Base-by-base conservation (phyloP, 2,888 invertebrate species). In the Crocallis elinguaria region DNA sequence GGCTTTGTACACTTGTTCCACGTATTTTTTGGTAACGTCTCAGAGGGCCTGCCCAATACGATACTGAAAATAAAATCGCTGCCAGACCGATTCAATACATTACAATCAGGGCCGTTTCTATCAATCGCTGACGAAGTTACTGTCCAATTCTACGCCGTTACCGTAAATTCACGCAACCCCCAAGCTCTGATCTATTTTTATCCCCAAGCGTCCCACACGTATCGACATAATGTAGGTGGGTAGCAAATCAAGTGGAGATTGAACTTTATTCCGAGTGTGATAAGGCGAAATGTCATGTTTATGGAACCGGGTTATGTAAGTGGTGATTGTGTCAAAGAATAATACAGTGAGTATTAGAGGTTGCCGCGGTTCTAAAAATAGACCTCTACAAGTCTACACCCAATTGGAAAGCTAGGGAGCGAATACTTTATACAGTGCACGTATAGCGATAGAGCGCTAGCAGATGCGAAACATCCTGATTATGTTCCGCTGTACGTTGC, bases 101-200 rank as follows among this genome's bases (percentile, higher is more conserved):
- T 52, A 62, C 62, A 62, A 64, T 64, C 64, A 58, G 52, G 45
- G 19, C 56, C 54, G 56, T 57, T 62, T 56, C 62, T 62, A 64
- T 62, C 64, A 58, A 60, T 57, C 45, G 64, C 64, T 62, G 64
- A 64, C 62, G 58, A 62, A 52, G 60, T 62, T 64, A 64, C 62
- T 62, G 60, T 62, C 60, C 62, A 55, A 58, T 64, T 58, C 52
- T 57, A 38, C 54, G 58, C 52, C 50, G 60, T 64, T 60, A 57
- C 54, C 60, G 60, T 64, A 64, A 62, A 64, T 64, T 62, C 64
- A 52, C 64, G 56, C 58, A 57, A 64, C 62, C 64, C 60, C 58
- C 54, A 60, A 56, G 59, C 56, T 57, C 62, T 62, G 64, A 64
- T 62, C 64, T 64, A 64, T 64, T 64, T 64, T 64, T 62, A 62